Base-by-base conservation (phyloP, 2,797 vertebrate genomes). In the Pagetopsis macropterus region DNA sequence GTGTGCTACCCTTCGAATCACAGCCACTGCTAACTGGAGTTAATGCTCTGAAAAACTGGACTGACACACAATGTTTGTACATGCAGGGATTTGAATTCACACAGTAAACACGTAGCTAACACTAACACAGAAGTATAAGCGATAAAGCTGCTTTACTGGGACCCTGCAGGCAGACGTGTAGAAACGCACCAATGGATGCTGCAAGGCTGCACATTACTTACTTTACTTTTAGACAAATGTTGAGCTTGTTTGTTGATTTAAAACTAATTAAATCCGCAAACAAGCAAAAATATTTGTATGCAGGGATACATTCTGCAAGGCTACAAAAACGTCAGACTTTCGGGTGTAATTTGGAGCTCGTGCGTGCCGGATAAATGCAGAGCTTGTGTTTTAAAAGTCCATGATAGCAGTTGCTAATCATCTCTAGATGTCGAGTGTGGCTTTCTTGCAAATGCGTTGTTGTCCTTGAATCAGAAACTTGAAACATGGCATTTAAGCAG, bases 41-140 rank as follows among this genome's bases (percentile, higher is more conserved):
- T 46, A 37, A 65, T 27, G 50, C 54, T 48, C 23, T 50, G 2
- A 56, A 78, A 64, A 55, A 54, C 54, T 49, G 12, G 76, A 27
- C 64, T 65, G 46, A 27, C 3, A 4, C 43, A 54, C 19, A 15
- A 11, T 27, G 54, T 52, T 41, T 66, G 15, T 33, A 11, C 27
- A 41, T 33, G 17, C 21, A 21, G 1, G 4, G 48, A 40, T 37
- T 2, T 65, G 19, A 41, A 17, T 27, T 41, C 27, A 44, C 43
- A 15, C 23, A 46, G 8, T 49, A 46, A 59, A 59, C 51, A 57
- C 44, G 15, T 49, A 17, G 12, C 21, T 33, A 21, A 41, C 13
- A 48, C 56, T 31, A 19, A 19, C 41, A 19, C 2, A 19, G 27
- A 17, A 68, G 8, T 55, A 8, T 21, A 4, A 63, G 17, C 9